Evolutionary conservation across 1,140 invertebrate genomes (phyloP).

Genomic region (Drosophila oshimai): DNA sequence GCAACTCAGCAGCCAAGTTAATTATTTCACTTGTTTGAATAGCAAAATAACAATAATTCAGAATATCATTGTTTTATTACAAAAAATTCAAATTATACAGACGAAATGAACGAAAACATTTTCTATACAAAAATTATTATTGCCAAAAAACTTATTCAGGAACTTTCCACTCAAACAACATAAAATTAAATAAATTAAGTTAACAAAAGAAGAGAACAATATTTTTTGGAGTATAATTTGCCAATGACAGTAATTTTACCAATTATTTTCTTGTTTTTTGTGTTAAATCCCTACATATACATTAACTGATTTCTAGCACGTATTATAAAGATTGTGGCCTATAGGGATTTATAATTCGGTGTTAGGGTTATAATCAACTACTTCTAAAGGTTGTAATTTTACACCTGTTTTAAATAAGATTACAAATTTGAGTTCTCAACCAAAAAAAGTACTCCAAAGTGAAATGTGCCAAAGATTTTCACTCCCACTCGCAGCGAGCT

Average conservation of each 20-base stretch:
- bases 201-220: no score
- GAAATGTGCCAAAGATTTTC: slow-evolving; percentile 4
- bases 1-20: not conserved
- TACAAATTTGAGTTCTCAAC: not conserved
- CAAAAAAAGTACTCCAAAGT: not conserved
- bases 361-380: not conserved
- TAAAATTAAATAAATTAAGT: no score
- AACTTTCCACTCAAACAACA: no score
- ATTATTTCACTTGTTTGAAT: not conserved
- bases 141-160: no score
- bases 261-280: no score
- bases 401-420: not conserved
- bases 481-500: slow-evolving; percentile 36
- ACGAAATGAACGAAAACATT: not conserved
- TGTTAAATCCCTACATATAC: no score
- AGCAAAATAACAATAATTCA: not conserved
- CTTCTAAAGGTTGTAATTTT: no score
- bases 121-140: not conserved
- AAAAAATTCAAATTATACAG: not conserved
- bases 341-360: not conserved
- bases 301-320: no score
- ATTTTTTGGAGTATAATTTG: no score
- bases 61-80: not conserved
- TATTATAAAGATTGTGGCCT: not conserved
- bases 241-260: no score